Evolutionary conservation across 2,888 invertebrate species (phyloP).

Genomic region (Pemphredon lugubris): DNA sequence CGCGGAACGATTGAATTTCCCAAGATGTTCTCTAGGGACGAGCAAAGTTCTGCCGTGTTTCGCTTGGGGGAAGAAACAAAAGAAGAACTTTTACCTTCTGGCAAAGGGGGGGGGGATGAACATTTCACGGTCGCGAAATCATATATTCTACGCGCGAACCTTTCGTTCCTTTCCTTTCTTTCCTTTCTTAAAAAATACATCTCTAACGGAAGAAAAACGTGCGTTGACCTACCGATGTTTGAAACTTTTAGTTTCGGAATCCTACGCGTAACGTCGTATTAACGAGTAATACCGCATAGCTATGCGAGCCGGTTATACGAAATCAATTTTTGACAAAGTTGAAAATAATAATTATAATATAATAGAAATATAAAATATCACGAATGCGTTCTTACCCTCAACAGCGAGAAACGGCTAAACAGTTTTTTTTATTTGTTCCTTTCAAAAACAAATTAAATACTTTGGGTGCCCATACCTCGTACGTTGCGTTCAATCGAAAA

Average conservation of each 20-base stretch:
- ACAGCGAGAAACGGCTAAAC: too few species aligned
- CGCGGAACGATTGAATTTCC: slow-evolving; percentile 19
- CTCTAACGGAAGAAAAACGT: neutral
- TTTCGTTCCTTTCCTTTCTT: slow-evolving; percentile 2
- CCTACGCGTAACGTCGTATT: too few species aligned
- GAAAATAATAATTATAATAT: too few species aligned
- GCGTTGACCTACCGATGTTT: neutral
- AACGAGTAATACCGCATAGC: neutral
- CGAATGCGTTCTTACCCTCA: too few species aligned
- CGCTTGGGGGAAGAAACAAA: too few species aligned
- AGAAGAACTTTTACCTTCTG: slow-evolving; percentile 8
- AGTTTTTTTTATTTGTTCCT: too few species aligned
- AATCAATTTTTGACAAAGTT: too few species aligned
- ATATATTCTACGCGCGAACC: slow-evolving; percentile 7
- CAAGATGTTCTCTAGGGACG: slow-evolving; percentile 1
- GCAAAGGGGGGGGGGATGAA: neutral
- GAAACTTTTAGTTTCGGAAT: too few species aligned
- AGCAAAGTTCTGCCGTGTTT: slow-evolving; percentile 14
- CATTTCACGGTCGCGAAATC: slow-evolving; percentile 20
- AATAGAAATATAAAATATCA: too few species aligned
- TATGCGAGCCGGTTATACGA: neutral
- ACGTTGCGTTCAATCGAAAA: too few species aligned
- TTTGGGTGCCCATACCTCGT: too few species aligned
- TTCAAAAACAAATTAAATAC: too few species aligned
- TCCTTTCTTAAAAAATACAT: slow-evolving; percentile 2